Evolutionary conservation across 2,888 invertebrate species (phyloP), one percentile per base, ranked within the genome.

Genomic region (Lasioglossum malachurum): DNA sequence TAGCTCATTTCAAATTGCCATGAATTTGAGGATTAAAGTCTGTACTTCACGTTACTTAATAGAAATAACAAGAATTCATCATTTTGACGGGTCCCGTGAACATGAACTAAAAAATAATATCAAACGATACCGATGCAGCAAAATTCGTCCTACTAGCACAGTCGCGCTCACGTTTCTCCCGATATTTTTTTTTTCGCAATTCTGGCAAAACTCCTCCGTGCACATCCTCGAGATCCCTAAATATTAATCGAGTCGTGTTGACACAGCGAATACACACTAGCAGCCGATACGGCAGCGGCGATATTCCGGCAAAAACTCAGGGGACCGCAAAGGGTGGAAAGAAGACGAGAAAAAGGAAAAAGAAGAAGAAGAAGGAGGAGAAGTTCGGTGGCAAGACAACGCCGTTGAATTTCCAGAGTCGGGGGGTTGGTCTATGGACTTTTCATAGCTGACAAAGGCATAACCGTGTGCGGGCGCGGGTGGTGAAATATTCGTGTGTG

Each of bases 401-500:
- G 74, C 49, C 23, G 60, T 75, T 60, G 84, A 72, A 67, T 57
- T 75, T 78, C 14, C 84, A 31, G 64, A n/a, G 57, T 57, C 57
- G 57, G n/a, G 57, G 57, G 57, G n/a, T 57, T 12, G 64, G 64
- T 83, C 72, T 83, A 41, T 35, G 38, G 19, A 49, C 57, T 46
- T 41, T 83, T 83, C 84, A 35, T 78, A 77, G 75, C 74, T 83
- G 78, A 84, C 84, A 78, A 71, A 74, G 27, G 31, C 71, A 64
- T 31, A 27, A 75, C 73, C 75, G 27, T 57, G 57, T 57, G n/a
- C 57, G 27, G 14, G 74, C 31, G 19, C 64, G 31, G 57, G n/a
- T 60, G 84, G 53, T 78, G 78, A 87, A 81, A 87, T 83, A 78
- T 78, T 69, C 69, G 35, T 57, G 76, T 77, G 89, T 84, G 91